Evolutionary conservation across 2,113 vertebrate species (phyloP), one percentile per base, ranked within the genome.

Genomic region (Ageneiosus marmoratus): DNA sequence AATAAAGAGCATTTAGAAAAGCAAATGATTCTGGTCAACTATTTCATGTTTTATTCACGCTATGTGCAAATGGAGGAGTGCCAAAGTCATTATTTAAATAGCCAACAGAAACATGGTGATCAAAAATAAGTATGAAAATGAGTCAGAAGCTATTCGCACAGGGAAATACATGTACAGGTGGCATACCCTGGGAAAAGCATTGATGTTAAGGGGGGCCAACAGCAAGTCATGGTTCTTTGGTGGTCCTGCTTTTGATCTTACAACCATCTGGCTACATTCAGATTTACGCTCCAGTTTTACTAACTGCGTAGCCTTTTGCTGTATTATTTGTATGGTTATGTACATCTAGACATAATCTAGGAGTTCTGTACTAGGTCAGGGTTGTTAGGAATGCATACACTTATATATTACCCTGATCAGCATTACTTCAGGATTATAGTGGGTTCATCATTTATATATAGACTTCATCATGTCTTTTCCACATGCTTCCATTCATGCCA

Each of bases 1-100:
- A 83, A 72, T 65, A 83, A 82, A 62, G 80, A 50, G 53, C 24
- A 65, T 82, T 48, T 79, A 79, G 65, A 84, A 76, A n/a, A 32
- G 62, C 44, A 73, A 83, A 84, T 81, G 34, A 56, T 48, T 58
- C n/a, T 50, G 76, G 12, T 70, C 69, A 51, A 56, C 70, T 27
- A 44, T 29, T 46, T 76, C 24, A 29, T 15, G 44, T 37, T 73
- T 77, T 58, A 83, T 80, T 67, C 34, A 69, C n/a, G 24, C 48
- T 1, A 27, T 53, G 20, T 29, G 37, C 69, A 83, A 86, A 55
- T 29, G 44, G 53, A 77, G 44, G 12, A 16, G 15, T 15, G 27
- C 1, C 51, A 78, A 79, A 65, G 58, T 12, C 48, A 29, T 73
- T 80, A 79, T 80, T 76, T 22, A 60, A 50, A 79, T 41, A 74